These are phyloP conservation scores for Tetraneura akinire DNA, from an alignment of 1,140 invertebrate genomes.

Conservation along the genomic window DNA sequence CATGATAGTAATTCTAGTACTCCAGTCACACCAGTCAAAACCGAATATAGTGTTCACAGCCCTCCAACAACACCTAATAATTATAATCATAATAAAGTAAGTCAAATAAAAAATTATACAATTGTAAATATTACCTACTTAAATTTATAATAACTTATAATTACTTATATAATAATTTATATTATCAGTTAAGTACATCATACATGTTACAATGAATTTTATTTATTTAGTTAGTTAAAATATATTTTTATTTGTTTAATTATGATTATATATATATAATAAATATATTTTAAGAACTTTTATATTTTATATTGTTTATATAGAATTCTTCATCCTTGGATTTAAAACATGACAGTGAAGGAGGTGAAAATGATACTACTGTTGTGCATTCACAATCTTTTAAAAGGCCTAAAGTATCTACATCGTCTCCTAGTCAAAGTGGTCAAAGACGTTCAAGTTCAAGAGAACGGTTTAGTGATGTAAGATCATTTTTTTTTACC, in stretches of 20 bases:
- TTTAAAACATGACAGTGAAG: conserved; percentile 45
- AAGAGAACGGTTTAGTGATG: conserved; percentile 40
- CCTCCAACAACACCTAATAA: conserved; percentile 43
- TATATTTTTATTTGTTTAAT: no score
- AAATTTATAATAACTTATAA: no score
- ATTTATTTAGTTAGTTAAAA: no score
- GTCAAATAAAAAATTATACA: background rate
- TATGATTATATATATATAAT: no score
- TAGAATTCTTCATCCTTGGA: conserved; percentile 34
- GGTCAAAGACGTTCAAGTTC: conserved; percentile 47
- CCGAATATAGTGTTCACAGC: conserved; percentile 36
- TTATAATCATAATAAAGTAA: conserved; percentile 47
- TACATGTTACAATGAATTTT: no score
- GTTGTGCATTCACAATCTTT: conserved; percentile 39
- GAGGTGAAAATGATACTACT: conserved; percentile 36
- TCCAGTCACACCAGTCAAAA: conserved; percentile 40
- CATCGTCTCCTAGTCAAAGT: conserved; percentile 34
- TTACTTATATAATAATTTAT: no score
- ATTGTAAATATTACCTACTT: no score
- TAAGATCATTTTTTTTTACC: conserved; percentile 9
- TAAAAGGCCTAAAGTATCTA: conserved; percentile 46
- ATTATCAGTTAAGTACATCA: no score
- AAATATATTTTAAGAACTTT: no score
- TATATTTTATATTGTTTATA: background rate
- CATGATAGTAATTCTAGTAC: conserved; percentile 48